Evolutionary conservation across 2,113 vertebrate genomes (phyloP).

Genomic region (Callochromis pleurospilus): DNA sequence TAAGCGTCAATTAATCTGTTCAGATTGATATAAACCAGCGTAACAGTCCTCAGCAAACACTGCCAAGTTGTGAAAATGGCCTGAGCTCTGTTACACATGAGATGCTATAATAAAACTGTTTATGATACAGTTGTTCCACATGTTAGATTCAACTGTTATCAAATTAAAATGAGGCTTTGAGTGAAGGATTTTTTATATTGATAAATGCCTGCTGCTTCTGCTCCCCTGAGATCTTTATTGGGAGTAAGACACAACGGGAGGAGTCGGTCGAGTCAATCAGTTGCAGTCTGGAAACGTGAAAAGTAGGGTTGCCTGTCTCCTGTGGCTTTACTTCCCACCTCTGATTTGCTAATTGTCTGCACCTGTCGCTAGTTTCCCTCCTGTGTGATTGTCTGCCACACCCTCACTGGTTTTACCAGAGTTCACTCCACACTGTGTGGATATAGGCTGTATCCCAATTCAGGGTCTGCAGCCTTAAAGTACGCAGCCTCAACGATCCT

Average conservation of each 20-base stretch:
- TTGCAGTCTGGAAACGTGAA: not conserved
- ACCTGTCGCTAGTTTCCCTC: not conserved
- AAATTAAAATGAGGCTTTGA: not conserved
- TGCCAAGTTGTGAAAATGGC: not conserved
- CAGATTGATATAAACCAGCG: not conserved
- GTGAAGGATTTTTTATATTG: not conserved
- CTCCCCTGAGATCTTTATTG: fast-evolving
- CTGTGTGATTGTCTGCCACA: not conserved
- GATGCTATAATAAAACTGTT: not conserved
- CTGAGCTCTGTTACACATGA: not conserved
- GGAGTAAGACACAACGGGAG: not conserved
- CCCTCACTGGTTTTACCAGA: not conserved
- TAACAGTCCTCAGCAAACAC: not conserved
- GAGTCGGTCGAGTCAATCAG: fast-evolving
- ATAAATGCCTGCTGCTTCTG: not conserved
- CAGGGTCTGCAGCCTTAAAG: too few species aligned
- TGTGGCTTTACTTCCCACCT: not conserved
- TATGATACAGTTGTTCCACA: not conserved
- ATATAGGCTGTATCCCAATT: too few species aligned
- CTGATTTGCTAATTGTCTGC: not conserved
- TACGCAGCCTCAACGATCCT: too few species aligned
- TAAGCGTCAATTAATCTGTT: fast-evolving
- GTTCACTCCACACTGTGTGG: not conserved
- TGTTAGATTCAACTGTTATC: not conserved
- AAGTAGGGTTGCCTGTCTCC: not conserved